These are phyloP conservation scores for Ptychodera flava DNA, from an alignment of 35 echinoderm and acorn worm species.

Conservation along the genomic window DNA sequence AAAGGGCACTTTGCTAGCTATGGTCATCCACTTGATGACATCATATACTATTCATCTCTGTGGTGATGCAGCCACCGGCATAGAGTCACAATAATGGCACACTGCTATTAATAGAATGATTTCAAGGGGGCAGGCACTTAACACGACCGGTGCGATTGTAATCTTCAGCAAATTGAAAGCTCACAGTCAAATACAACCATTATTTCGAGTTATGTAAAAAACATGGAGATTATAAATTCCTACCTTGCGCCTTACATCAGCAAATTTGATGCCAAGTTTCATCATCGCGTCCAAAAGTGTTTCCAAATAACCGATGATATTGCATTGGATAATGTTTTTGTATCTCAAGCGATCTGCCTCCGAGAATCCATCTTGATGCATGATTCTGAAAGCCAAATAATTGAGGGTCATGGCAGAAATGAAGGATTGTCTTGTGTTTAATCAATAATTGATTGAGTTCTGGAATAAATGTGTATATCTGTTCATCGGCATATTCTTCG, in stretches of 20 bases:
- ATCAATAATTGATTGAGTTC: not conserved
- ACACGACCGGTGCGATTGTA: too few species aligned
- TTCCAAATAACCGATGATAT: not conserved
- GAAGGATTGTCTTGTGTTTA: too few species aligned
- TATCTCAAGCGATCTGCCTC: not conserved
- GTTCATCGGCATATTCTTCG: not conserved
- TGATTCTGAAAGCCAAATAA: not conserved
- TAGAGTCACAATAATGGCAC: not conserved
- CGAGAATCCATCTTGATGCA: not conserved
- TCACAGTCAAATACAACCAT: too few species aligned
- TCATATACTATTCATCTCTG: too few species aligned
- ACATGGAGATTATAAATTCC: not conserved
- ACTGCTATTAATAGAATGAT: not conserved
- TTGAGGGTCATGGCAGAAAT: not conserved
- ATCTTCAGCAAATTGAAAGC: too few species aligned
- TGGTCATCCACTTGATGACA: too few species aligned
- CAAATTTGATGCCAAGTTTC: not conserved
- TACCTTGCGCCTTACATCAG: not conserved
- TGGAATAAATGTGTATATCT: not conserved
- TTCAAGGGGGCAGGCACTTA: too few species aligned
- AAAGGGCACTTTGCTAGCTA: too few species aligned
- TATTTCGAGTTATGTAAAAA: not conserved
- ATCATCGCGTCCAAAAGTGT: not conserved
- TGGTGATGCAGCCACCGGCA: not conserved
- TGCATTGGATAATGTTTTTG: not conserved